Conservation (phyloP, 2,797 vertebrate genomes). For the Acestrorhynchus altus region DNA sequence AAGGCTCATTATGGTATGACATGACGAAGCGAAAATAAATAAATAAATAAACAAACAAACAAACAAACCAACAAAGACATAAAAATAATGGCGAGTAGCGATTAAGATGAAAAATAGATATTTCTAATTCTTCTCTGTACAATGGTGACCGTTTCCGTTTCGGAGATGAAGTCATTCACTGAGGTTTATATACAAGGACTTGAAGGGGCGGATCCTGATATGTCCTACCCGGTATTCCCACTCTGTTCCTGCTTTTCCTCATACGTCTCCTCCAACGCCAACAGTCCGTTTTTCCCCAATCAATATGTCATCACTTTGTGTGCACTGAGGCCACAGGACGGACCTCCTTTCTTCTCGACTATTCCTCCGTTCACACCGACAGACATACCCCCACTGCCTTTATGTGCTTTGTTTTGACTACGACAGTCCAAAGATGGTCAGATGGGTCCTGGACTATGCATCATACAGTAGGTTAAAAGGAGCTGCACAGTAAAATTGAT, state of each 20-base stretch:
- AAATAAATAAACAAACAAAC: too few relatives aligned
- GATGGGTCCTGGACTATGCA: slow-evolving; percentile 57
- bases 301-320: slow-evolving; percentile 6
- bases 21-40: slow-evolving; percentile 30
- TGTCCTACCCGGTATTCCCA: slow-evolving; percentile 1
- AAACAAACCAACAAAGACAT: slow-evolving; percentile 10
- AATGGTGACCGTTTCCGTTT: slow-evolving; percentile 28
- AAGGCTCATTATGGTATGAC: slow-evolving; percentile 51
- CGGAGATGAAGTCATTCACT: slow-evolving; percentile 17
- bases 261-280: neutral
- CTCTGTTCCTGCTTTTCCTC: neutral
- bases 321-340: slow-evolving; percentile 36
- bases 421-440: slow-evolving; percentile 48
- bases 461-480: slow-evolving; percentile 65
- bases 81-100: slow-evolving; percentile 21
- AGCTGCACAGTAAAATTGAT: slow-evolving; percentile 63
- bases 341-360: slow-evolving; percentile 38
- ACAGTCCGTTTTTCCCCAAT: neutral
- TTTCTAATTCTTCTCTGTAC: slow-evolving; percentile 27
- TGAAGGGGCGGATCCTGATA: slow-evolving; percentile 14
- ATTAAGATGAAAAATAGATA: slow-evolving; percentile 35
- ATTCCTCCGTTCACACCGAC: neutral
- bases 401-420: slow-evolving; percentile 16
- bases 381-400: neutral
- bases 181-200: slow-evolving; percentile 46